Evolutionary conservation across 53 echinoderm and acorn worm genomes (phyloP).

Genomic region (Zoroaster sp.): DNA sequence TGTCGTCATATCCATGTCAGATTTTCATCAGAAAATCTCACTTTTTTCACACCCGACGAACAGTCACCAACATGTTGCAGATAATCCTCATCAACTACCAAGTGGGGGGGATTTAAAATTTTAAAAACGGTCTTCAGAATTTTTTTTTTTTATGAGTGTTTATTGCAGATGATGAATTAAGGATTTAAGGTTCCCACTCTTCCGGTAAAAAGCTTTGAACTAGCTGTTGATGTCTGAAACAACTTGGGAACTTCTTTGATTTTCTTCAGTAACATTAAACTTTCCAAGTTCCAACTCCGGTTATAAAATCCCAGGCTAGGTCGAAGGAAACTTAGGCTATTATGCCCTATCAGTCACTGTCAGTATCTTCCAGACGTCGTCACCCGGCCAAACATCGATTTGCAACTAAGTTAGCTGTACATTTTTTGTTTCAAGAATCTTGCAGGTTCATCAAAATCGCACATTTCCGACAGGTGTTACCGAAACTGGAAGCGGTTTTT

Average conservation of each 20-base stretch:
- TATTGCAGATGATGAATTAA: too few relatives aligned
- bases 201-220: too few relatives aligned
- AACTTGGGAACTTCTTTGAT: too few relatives aligned
- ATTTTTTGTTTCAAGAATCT: background rate
- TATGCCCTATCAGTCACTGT: too few relatives aligned
- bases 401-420: background rate
- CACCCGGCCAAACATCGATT: background rate
- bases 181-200: too few relatives aligned
- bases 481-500: background rate
- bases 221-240: too few relatives aligned
- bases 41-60: background rate
- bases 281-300: too few relatives aligned
- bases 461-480: slow-evolving; percentile 27
- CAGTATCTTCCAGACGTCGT: background rate
- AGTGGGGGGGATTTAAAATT: too few relatives aligned
- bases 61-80: background rate
- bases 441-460: background rate
- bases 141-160: too few relatives aligned
- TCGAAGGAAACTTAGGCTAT: too few relatives aligned
- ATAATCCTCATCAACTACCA: background rate
- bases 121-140: too few relatives aligned
- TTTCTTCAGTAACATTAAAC: background rate
- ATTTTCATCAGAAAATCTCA: slow-evolving; percentile 13
- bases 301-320: background rate
- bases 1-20: background rate